These are phyloP conservation scores for Menura novaehollandiae DNA, from an alignment of 2,113 vertebrate genomes.

Conservation along the genomic window DNA sequence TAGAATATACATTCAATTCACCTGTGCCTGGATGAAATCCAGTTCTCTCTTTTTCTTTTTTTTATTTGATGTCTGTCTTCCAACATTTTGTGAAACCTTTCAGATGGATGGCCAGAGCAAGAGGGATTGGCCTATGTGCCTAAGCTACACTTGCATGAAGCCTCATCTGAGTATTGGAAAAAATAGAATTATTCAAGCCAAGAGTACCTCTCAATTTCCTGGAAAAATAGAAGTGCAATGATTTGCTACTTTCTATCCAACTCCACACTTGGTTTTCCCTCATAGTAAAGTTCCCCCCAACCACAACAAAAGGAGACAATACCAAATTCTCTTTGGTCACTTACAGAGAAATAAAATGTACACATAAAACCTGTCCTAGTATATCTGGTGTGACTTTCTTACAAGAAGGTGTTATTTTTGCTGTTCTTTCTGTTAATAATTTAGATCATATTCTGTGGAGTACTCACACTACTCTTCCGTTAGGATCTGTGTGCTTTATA, in stretches of 20 bases:
- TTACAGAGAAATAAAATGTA: not conserved
- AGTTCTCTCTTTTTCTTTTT: not conserved
- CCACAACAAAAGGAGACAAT: not conserved
- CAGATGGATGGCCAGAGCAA: not conserved
- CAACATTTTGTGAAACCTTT: not conserved
- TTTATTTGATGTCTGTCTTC: not conserved
- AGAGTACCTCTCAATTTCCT: not conserved
- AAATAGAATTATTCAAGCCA: not conserved
- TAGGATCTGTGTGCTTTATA: not conserved
- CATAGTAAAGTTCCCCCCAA: not conserved
- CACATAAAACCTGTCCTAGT: not conserved
- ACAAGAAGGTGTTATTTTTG: not conserved
- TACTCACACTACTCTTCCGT: not conserved
- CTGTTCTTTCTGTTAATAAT: not conserved
- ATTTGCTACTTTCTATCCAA: not conserved
- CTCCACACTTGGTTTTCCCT: not conserved
- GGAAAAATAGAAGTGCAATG: not conserved
- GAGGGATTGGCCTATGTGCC: not conserved
- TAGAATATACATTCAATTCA: not conserved
- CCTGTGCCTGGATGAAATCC: not conserved
- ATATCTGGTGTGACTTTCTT: not conserved
- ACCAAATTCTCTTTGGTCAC: not conserved
- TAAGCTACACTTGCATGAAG: not conserved
- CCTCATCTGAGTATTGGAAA: not conserved
- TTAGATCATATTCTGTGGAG: not conserved